Conservation (phyloP, 1,140 invertebrate genomes). For the Cydia pomonella region DNA sequence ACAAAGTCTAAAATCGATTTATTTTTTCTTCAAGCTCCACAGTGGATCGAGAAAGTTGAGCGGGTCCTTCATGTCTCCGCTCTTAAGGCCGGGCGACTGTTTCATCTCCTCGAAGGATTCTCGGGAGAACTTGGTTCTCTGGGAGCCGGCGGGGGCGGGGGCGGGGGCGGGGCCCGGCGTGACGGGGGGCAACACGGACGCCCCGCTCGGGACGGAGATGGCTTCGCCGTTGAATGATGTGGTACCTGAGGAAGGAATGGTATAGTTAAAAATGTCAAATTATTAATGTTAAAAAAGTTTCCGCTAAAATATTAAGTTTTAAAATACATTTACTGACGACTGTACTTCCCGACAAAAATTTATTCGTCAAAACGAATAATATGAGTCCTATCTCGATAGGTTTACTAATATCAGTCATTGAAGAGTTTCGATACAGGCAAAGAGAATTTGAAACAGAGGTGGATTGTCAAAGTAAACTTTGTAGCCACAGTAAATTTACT, state of each 20-base stretch:
- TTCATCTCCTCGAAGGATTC: conserved; percentile 80
- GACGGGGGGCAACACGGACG: conserved; percentile 60
- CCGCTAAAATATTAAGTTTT: no score
- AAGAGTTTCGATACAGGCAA: no score
- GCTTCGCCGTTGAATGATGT: conserved; percentile 75
- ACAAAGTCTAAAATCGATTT: conserved; percentile 37
- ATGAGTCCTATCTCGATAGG: no score
- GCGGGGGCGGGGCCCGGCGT: conserved; percentile 45
- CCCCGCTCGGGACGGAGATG: conserved; percentile 65
- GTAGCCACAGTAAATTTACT: no score
- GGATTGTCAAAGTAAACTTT: no score
- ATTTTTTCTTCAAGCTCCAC: conserved; percentile 82
- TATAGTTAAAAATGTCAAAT: no score
- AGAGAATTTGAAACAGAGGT: no score
- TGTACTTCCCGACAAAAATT: no score
- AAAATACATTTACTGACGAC: no score
- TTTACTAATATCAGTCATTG: no score
- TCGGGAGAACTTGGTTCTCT: conserved; percentile 66
- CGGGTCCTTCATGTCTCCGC: conserved; percentile 80
- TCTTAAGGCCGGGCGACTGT: conserved; percentile 73
- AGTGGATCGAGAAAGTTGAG: conserved; percentile 82
- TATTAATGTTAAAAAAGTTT: no score
- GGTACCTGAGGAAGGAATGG: conserved; percentile 52
- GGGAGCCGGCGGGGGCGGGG: conserved; percentile 35
- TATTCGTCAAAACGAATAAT: no score